Percentiles rank a stretch among this genome's conserved stretches.
These are phyloP conservation scores for Zaprionus taronus DNA, from an alignment of 1,140 invertebrate genomes.

Conservation along the genomic window DNA sequence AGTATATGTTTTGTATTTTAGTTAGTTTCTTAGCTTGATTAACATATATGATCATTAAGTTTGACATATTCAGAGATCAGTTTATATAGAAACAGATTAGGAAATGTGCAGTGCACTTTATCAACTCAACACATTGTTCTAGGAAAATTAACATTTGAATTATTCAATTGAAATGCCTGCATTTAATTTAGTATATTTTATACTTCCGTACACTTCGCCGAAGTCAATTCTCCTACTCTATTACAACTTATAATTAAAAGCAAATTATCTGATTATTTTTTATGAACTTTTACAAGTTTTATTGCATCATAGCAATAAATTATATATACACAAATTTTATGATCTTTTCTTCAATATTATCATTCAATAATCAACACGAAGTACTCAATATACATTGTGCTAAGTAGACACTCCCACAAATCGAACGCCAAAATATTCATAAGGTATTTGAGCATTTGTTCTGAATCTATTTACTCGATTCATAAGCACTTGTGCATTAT, in stretches of 20 bases:
- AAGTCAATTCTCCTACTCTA: background rate
- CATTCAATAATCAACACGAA: background rate
- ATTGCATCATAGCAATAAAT: background rate
- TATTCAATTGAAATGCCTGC: background rate
- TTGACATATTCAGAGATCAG: background rate
- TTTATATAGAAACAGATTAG: background rate
- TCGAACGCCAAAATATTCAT: too few species aligned
- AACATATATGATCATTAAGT: background rate
- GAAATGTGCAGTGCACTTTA: background rate
- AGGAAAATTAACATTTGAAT: background rate
- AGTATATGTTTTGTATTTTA: background rate
- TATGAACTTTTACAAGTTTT: background rate
- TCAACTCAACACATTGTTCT: background rate
- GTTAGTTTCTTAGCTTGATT: background rate
- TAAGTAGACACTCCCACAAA: background rate
- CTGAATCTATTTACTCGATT: background rate
- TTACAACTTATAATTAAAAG: background rate
- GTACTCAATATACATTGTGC: background rate
- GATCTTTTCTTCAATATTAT: background rate
- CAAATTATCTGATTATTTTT: background rate
- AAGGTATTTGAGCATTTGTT: background rate
- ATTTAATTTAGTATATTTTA: background rate
- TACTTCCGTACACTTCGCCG: background rate
- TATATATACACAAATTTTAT: background rate
- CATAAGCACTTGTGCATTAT: conserved; percentile 10